Base-by-base conservation (phyloP, 2,797 vertebrate species). In the Miichthys miiuy region DNA sequence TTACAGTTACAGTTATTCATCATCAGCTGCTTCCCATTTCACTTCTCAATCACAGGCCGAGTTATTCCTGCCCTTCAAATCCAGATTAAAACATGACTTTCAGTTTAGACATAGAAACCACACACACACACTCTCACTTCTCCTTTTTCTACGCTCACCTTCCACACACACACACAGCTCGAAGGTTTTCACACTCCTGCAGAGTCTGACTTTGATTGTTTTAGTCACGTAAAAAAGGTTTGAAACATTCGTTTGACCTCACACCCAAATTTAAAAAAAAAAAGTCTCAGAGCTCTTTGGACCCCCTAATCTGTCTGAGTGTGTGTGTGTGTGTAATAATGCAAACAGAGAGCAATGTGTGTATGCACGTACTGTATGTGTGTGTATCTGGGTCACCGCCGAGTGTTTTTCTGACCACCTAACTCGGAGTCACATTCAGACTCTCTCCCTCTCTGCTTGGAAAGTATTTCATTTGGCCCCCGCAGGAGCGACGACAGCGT, bases 341-440 rank as follows among this genome's bases (percentile, higher is more conserved):
- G 75, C 81, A 84, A 86, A 86, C 75, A 83, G 56, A 47, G 42
- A 68, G 56, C 51, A 46, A 70, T 71, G 56, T 76, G 73, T 34
- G 48, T 47, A 64, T 72, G 70, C n/a, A n/a, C n/a, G n/a, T n/a
- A n/a, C n/a, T 44, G 13, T 63, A n/a, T 12, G 79, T 68, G 72
- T 60, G 81, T 83, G 84, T 85, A 89, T 89, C 50, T 91, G 89
- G 87, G 90, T 91, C 87, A 84, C 55, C 68, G 77, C 30, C 16
- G 68, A 48, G 25, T 66, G 41, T 72, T 70, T 70, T 71, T 68
- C 48, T 57, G 47, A 79, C 56, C 81, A 44, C 81, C 62, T 58
- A 63, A 69, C 68, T 62, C 50, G 1, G 57, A 63, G 14, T 54
- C 68, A 60, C 75, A 72, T 80, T 83, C 30, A 42, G 57, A 77